Conservation (phyloP, 2,113 vertebrate species). For the Phrynocephalus versicolor region DNA sequence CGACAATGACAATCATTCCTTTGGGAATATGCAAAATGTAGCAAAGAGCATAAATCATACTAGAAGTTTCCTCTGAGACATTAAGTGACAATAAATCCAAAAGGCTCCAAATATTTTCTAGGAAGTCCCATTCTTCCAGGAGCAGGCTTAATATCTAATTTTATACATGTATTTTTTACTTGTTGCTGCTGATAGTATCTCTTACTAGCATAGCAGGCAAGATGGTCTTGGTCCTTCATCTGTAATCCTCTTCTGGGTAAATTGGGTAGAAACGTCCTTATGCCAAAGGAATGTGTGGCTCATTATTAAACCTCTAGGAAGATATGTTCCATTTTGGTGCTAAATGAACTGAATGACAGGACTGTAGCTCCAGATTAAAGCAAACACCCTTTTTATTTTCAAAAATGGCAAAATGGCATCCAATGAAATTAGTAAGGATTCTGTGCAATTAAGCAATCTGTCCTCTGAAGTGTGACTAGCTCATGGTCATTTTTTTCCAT, state of each 20-base stretch:
- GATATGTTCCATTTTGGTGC: conserved; percentile 3
- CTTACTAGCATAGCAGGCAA: not conserved
- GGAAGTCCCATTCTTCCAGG: not conserved
- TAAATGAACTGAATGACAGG: conserved; percentile 12
- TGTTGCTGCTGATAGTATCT: not conserved
- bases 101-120: not conserved
- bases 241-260: not conserved
- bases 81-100: conserved; percentile 3
- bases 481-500: conserved; percentile 14
- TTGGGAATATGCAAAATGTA: not conserved
- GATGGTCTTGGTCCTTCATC: not conserved
- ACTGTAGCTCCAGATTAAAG: conserved; percentile 25
- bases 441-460: conserved; percentile 14
- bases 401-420: not conserved
- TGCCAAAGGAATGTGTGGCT: not conserved
- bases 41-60: not conserved
- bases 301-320: not conserved
- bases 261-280: not conserved
- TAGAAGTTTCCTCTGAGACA: not conserved
- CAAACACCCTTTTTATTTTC: not conserved
- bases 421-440: not conserved
- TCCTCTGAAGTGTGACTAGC: not conserved
- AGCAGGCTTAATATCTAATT: not conserved
- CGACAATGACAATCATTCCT: conserved; percentile 14
- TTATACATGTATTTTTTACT: not conserved